Evolutionary conservation across 1,140 invertebrate species (phyloP).

Genomic region (Lethocerus indicus): DNA sequence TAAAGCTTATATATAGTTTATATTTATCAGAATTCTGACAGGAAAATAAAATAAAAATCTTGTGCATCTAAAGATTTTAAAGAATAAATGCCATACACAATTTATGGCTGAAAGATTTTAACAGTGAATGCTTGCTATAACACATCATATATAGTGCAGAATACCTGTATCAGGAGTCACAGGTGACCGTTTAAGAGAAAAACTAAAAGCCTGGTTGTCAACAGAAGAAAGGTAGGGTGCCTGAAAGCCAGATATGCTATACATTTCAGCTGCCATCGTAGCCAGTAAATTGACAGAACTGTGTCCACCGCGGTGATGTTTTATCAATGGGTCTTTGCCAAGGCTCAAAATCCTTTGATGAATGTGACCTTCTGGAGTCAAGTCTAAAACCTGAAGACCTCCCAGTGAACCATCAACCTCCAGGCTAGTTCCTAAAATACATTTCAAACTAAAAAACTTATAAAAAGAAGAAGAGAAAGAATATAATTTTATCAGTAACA

Average conservation of each 20-base stretch:
- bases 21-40: too few species aligned
- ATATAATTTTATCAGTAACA: too few species aligned
- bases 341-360: conserved; percentile 76
- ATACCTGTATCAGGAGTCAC: conserved; percentile 10
- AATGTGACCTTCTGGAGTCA: conserved; percentile 63
- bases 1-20: too few species aligned
- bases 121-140: too few species aligned
- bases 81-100: too few species aligned
- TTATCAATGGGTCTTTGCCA: conserved; percentile 52
- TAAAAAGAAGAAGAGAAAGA: not conserved
- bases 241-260: conserved; percentile 24
- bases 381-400: conserved; percentile 77
- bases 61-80: too few species aligned
- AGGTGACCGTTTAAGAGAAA: conserved; percentile 32
- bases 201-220: conserved; percentile 42
- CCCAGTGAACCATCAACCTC: conserved; percentile 69
- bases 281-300: conserved; percentile 21
- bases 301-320: conserved; percentile 22
- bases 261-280: conserved; percentile 26
- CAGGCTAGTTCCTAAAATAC: conserved; percentile 21
- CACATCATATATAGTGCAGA: too few species aligned
- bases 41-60: too few species aligned
- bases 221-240: too few species aligned
- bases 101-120: too few species aligned
- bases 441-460: not conserved